These are phyloP conservation scores for Tetropium fuscum DNA, from an alignment of 2,888 invertebrate genomes.

Conservation along the genomic window DNA sequence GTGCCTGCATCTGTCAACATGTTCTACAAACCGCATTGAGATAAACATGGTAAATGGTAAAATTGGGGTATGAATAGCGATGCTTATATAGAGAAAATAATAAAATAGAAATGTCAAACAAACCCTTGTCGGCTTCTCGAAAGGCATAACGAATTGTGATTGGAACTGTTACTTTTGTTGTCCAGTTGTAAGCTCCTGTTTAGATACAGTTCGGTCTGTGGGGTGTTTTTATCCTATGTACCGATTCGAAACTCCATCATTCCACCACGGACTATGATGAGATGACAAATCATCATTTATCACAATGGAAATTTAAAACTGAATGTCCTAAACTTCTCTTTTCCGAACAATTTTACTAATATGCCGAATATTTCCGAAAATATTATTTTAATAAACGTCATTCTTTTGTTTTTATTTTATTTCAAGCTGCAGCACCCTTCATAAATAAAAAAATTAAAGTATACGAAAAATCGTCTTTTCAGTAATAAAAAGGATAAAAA, in stretches of 20 bases:
- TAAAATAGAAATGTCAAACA: conserved; percentile 52
- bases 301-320: too few relatives aligned
- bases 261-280: conserved; percentile 31
- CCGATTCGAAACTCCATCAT: conserved; percentile 17
- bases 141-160: conserved; percentile 52
- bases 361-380: too few relatives aligned
- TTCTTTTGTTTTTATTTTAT: too few relatives aligned
- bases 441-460: too few relatives aligned
- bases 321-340: too few relatives aligned
- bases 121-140: conserved; percentile 50
- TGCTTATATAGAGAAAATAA: conserved; percentile 23
- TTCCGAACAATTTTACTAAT: too few relatives aligned
- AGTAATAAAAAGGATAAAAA: too few relatives aligned
- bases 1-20: conserved; percentile 10
- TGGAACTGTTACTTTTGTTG: conserved; percentile 50
- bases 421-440: too few relatives aligned
- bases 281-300: too few relatives aligned
- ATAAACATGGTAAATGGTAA: conserved; percentile 16
- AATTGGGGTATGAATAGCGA: conserved; percentile 19
- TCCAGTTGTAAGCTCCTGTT: conserved; percentile 43
- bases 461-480: too few relatives aligned
- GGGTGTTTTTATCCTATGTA: conserved; percentile 33
- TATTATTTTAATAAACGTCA: too few relatives aligned
- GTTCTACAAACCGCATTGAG: conserved; percentile 20
- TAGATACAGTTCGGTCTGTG: conserved; percentile 24